Conservation (phyloP, 2,113 vertebrate genomes). For the Phalacrocorax carbo region DNA sequence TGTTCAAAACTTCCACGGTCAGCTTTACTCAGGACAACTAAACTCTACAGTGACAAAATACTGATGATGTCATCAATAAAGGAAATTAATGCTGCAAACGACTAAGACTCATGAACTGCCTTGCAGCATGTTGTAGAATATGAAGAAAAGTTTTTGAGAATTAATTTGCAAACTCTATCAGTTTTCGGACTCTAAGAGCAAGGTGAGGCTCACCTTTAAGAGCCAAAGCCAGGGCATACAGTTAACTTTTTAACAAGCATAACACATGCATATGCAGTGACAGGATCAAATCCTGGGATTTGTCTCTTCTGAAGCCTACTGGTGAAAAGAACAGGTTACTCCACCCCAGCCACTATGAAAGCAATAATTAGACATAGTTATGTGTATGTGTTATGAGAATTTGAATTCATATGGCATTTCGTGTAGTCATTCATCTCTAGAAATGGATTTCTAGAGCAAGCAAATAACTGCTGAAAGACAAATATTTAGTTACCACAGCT, state of each 20-base stretch:
- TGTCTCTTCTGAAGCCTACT: background rate
- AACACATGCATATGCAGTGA: background rate
- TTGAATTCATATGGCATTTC: background rate
- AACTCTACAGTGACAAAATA: slow-evolving; percentile 9
- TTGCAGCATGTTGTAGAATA: background rate
- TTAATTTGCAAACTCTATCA: background rate
- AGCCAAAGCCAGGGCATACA: background rate
- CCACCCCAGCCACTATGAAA: background rate
- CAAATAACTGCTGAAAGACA: background rate
- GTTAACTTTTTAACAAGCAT: background rate
- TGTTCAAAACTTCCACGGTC: slow-evolving; percentile 43
- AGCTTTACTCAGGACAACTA: slow-evolving; percentile 29
- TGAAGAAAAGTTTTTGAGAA: background rate
- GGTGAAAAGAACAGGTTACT: background rate
- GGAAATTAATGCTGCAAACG: background rate
- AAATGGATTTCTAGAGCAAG: background rate
- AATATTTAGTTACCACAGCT: background rate
- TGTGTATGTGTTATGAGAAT: background rate
- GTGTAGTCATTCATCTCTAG: background rate
- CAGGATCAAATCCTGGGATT: background rate
- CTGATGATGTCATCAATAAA: slow-evolving; percentile 33
- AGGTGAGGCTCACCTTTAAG: background rate
- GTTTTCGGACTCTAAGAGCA: background rate
- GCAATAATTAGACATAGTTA: background rate
- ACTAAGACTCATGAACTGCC: background rate